A percentile compares a stretch with the other conserved stretches of the same genome.
Conservation (phyloP, 2,888 invertebrate species). For the Melanophora roralis region DNA sequence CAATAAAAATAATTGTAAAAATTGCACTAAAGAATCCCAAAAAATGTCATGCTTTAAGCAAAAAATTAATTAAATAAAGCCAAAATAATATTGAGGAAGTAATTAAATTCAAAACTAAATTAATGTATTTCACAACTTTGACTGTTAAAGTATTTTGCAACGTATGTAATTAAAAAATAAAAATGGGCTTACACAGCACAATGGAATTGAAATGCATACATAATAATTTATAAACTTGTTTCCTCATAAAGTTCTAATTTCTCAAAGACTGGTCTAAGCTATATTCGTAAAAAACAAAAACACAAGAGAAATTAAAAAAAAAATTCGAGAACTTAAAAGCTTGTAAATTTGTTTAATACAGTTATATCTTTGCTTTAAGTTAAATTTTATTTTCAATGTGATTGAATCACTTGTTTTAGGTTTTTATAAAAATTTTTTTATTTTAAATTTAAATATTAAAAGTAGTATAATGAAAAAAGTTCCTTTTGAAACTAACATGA, state of each 20-base stretch:
- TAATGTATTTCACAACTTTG: too few species aligned
- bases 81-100: background rate
- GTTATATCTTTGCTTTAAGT: background rate
- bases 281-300: too few species aligned
- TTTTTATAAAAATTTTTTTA: background rate
- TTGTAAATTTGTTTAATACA: background rate
- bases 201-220: too few species aligned
- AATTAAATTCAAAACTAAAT: background rate
- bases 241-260: too few species aligned
- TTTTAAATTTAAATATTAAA: slow-evolving; percentile 17
- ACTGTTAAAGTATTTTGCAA: too few species aligned
- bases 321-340: background rate
- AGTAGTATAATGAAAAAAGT: slow-evolving; percentile 22
- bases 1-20: slow-evolving; percentile 41
- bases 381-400: slow-evolving; percentile 38
- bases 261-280: too few species aligned
- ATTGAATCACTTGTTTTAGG: slow-evolving; percentile 40
- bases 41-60: slow-evolving; percentile 38
- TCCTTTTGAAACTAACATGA: slow-evolving; percentile 29
- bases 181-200: too few species aligned
- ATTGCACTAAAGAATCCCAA: slow-evolving; percentile 29
- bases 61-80: slow-evolving; percentile 20
- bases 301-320: background rate
- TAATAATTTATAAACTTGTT: too few species aligned
- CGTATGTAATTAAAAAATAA: too few species aligned